Conservation (phyloP, 2,888 invertebrate species). For the Troides helena region DNA sequence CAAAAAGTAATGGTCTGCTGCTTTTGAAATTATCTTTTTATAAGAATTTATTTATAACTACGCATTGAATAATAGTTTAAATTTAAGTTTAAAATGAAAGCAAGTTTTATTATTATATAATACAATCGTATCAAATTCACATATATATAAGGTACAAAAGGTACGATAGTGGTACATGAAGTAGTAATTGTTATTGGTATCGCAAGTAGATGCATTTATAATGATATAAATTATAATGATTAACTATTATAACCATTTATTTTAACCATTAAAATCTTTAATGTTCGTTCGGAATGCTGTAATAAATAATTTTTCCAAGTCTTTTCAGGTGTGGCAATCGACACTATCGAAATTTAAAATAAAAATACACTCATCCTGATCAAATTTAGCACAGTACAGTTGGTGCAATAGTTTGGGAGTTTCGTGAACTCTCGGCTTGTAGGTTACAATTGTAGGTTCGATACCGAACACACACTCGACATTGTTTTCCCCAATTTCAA, state of each 20-base stretch:
- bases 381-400: not conserved
- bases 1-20: not conserved
- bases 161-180: too few relatives aligned
- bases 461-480: not conserved
- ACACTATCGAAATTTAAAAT: conserved; percentile 10
- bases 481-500: too few relatives aligned
- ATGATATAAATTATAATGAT: not conserved
- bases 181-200: too few relatives aligned
- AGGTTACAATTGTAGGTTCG: not conserved
- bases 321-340: conserved; percentile 12
- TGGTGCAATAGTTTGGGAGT: not conserved
- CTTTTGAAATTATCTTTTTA: too few relatives aligned
- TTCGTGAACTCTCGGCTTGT: not conserved
- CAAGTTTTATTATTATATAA: too few relatives aligned
- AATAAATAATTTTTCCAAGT: not conserved
- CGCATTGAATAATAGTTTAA: too few relatives aligned
- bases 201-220: not conserved
- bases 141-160: too few relatives aligned
- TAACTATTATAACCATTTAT: not conserved
- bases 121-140: too few relatives aligned
- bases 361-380: conserved; percentile 15
- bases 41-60: too few relatives aligned
- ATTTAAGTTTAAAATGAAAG: too few relatives aligned
- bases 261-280: not conserved
- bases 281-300: not conserved